These are phyloP conservation scores for Epizoanthus illoricatus DNA, from an alignment of 92 coral and sea anemone genomes.

Conservation along the genomic window DNA sequence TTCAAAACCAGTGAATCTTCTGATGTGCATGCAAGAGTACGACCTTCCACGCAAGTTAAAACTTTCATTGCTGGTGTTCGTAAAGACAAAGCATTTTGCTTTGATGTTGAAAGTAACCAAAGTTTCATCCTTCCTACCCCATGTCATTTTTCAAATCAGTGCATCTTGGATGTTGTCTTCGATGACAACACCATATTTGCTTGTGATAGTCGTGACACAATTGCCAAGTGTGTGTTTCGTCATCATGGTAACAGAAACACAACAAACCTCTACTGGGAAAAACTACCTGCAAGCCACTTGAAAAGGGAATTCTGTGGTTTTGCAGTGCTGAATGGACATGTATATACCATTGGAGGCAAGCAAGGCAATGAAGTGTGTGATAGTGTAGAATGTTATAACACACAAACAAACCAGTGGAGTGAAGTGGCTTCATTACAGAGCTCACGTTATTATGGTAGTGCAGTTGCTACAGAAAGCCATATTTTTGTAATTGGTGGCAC, in stretches of 20 bases:
- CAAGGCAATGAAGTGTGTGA: background rate
- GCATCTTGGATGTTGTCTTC: background rate
- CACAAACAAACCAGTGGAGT: background rate
- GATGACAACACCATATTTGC: background rate
- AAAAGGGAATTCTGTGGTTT: background rate
- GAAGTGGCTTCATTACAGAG: background rate
- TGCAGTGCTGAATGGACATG: background rate
- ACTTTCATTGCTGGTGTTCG: background rate
- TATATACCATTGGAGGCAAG: background rate
- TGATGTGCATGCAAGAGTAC: background rate
- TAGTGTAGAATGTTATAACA: background rate
- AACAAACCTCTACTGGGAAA: background rate
- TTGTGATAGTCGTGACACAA: background rate
- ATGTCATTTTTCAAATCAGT: background rate
- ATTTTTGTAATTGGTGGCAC: background rate
- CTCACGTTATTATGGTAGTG: background rate
- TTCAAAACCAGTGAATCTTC: background rate
- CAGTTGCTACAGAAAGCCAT: background rate
- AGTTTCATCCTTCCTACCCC: background rate
- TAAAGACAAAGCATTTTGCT: background rate
- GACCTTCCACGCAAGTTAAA: background rate
- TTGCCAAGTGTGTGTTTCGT: background rate
- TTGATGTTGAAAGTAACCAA: background rate
- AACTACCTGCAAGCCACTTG: background rate
- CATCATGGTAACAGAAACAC: background rate